These are phyloP conservation scores for Nomia melanderi DNA, from an alignment of 1,140 invertebrate genomes.

Conservation along the genomic window DNA sequence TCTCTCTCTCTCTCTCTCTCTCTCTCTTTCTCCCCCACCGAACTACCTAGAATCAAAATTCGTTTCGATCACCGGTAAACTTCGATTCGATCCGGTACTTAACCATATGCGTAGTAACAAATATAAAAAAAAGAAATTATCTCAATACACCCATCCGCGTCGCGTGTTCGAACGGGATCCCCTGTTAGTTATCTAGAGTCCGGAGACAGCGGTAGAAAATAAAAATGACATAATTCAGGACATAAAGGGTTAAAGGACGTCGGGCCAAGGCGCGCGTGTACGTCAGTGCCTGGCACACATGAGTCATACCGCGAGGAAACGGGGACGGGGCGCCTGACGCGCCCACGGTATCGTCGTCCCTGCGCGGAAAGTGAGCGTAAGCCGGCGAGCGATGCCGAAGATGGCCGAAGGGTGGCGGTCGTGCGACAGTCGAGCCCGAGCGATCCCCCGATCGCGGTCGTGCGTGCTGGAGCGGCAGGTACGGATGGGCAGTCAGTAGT, in stretches of 20 bases:
- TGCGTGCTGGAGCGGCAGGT: constrained; percentile 56
- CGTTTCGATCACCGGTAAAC: too few relatives aligned
- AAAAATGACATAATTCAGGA: too few relatives aligned
- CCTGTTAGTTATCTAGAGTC: too few relatives aligned
- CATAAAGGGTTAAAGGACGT: constrained; percentile 10
- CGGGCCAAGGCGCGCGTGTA: not conserved
- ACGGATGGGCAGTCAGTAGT: constrained; percentile 29
- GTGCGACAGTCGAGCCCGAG: constrained; percentile 62
- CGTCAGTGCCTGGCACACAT: constrained; percentile 26
- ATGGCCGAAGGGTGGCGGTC: constrained; percentile 44
- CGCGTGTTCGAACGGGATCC: not conserved
- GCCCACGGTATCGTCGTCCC: constrained; percentile 28
- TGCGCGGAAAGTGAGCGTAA: constrained; percentile 47
- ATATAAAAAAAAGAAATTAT: too few relatives aligned
- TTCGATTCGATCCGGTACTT: too few relatives aligned
- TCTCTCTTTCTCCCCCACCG: too few relatives aligned
- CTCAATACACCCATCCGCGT: too few relatives aligned
- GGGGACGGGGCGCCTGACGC: constrained; percentile 17
- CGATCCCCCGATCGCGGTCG: constrained; percentile 58
- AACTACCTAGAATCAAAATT: too few relatives aligned
- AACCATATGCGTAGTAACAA: too few relatives aligned
- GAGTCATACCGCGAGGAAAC: constrained; percentile 27
- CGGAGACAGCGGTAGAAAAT: too few relatives aligned
- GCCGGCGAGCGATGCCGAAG: constrained; percentile 31
- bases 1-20: too few relatives aligned